Conservation (phyloP, 2,113 vertebrate genomes). For the Hylia prasina region DNA sequence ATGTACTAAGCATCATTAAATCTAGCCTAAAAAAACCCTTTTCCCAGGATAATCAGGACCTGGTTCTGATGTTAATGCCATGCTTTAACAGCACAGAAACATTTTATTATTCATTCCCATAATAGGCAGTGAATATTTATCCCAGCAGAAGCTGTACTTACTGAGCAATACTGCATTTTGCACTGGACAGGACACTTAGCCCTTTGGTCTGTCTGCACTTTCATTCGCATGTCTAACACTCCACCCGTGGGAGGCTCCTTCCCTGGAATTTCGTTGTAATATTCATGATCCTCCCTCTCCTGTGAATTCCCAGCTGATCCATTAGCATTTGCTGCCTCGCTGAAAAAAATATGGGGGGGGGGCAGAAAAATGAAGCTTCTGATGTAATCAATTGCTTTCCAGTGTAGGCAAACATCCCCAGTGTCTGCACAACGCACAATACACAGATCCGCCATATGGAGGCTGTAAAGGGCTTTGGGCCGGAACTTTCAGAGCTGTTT, state of each 20-base stretch:
- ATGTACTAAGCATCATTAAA: conserved; percentile 49
- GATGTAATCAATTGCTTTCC: conserved; percentile 4
- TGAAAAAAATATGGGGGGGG: conserved; percentile 12
- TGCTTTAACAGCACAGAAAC: conserved; percentile 13
- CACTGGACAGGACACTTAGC: conserved; percentile 42
- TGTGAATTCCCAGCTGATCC: conserved; percentile 52
- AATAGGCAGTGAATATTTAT: background rate
- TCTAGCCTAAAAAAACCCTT: conserved; percentile 16
- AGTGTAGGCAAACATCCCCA: background rate
- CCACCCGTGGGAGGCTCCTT: conserved; percentile 77
- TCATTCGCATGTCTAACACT: conserved; percentile 67
- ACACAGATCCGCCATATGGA: background rate
- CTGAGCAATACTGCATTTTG: conserved; percentile 66
- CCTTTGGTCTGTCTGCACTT: conserved; percentile 53
- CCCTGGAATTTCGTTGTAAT: conserved; percentile 86
- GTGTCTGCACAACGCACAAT: background rate
- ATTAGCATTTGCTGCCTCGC: conserved; percentile 57
- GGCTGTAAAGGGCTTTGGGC: background rate
- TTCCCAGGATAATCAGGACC: conserved; percentile 25
- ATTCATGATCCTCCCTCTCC: conserved; percentile 71
- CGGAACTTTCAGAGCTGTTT: background rate
- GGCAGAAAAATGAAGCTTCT: rapidly evolving
- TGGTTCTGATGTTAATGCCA: conserved; percentile 22
- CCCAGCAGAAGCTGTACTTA: conserved; percentile 41
- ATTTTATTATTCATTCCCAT: background rate